phyloP scores from a whole-genome alignment of 2,888 invertebrate species.

The Congeria kusceri region DNA sequence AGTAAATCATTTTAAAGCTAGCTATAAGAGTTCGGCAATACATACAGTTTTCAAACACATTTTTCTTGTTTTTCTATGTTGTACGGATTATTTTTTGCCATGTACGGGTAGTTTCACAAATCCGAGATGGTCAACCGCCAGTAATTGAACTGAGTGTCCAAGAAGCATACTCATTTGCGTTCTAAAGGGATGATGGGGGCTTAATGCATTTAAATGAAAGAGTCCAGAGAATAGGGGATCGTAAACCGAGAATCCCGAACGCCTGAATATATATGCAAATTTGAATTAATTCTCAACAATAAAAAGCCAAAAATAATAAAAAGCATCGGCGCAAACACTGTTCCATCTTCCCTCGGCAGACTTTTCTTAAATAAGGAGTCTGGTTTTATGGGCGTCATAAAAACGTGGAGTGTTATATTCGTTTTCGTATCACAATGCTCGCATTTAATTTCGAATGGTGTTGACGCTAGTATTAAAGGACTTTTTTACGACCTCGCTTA shows the following conservation, averaged over 20 bases:
- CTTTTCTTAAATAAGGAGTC: slow-evolving; percentile 60
- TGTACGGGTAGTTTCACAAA: too few relatives aligned
- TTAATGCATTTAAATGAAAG: slow-evolving; percentile 50
- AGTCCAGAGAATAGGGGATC: slow-evolving; percentile 13
- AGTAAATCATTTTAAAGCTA: too few relatives aligned
- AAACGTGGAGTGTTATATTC: slow-evolving; percentile 61
- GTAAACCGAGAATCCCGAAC: slow-evolving; percentile 43
- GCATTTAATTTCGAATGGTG: slow-evolving; percentile 67
- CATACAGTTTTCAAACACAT: too few relatives aligned
- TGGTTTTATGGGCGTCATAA: slow-evolving; percentile 63
- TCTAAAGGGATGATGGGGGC: too few relatives aligned
- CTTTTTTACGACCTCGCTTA: slow-evolving; percentile 59
- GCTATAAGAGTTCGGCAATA: too few relatives aligned
- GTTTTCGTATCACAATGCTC: slow-evolving; percentile 63
- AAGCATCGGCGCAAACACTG: slow-evolving; percentile 31
- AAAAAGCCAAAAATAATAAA: slow-evolving; percentile 28
- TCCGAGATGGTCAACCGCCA: too few relatives aligned
- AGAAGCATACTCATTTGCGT: too few relatives aligned
- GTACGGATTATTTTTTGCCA: too few relatives aligned
- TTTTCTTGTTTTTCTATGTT: too few relatives aligned
- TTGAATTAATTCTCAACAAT: slow-evolving; percentile 54
- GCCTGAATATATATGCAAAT: slow-evolving; percentile 66
- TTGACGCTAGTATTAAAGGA: slow-evolving; percentile 61
- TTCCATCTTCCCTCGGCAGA: slow-evolving; percentile 28
- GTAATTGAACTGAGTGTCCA: too few relatives aligned